Base-by-base conservation (phyloP, 2,113 vertebrate species). In the Catharus minimus region DNA sequence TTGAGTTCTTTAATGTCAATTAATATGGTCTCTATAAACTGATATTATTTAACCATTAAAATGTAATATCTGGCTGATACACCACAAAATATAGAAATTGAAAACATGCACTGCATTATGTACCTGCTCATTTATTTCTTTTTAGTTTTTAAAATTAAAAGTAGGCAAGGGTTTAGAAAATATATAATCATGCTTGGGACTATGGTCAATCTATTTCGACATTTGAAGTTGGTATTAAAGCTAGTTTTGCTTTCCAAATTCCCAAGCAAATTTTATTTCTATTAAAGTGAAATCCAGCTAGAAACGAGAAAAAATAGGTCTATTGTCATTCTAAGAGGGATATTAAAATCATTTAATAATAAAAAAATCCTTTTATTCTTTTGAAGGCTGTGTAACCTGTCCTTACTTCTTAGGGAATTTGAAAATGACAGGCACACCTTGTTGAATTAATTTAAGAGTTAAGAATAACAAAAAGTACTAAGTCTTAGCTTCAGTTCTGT, bases 401-500 rank as follows among this genome's bases (percentile, higher is more conserved):
- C 97, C 90, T 97, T 96, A 96, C 73, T 94, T 90, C 92, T 93
- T 92, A 91, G 97, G 96, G 89, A 97, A 96, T 97, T 96, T 96
- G 97, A 97, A 97, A 97, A 93, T 82, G 97, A 97, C 97, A 98
- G 97, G 97, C 97, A 98, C 97, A 97, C 96, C 95, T 97, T 97
- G 97, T 97, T 97, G 96, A 97, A 96, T 96, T 95, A 96, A 95
- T 97, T 97, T 96, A 97, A 96, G 96, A 97, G 91, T 97, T 96
- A 96, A 96, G 90, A 96, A 93, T 96, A 98, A 97, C 97, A 97
- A 96, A 97, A 97, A 96, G 93, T 96, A 97, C 95, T 97, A 97
- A 97, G 94, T 97, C 97, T 97, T 98, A 98, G 97, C 97, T 97
- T 98, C 97, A 97, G 97, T 98, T 98, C 98, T 98, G 96, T 97